phyloP scores from a whole-genome alignment of 2,797 vertebrate genomes.

The Coregonus sp. region DNA sequence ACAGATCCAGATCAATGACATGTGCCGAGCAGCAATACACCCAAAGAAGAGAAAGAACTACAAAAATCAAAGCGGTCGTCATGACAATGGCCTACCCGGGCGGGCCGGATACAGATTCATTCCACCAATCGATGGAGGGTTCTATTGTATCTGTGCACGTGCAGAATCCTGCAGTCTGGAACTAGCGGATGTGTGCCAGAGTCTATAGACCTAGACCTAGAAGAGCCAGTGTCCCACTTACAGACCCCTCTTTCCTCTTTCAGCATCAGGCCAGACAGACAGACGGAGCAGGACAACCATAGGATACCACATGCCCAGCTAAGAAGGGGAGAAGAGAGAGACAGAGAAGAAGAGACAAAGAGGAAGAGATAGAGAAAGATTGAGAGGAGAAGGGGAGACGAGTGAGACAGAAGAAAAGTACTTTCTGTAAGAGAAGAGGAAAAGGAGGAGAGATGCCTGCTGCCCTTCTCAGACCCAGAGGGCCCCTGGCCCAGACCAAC shows the following conservation, averaged over 20 bases:
- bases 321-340: background rate
- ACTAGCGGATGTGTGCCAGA: conserved; percentile 50
- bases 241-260: conserved; percentile 14
- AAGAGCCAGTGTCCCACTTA: conserved; percentile 49
- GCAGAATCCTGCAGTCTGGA: conserved; percentile 12
- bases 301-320: background rate
- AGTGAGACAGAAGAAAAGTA: background rate
- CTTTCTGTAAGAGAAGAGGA: conserved; percentile 15
- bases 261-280: conserved; percentile 21
- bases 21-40: conserved; percentile 21
- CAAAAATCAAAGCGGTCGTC: conserved; percentile 73
- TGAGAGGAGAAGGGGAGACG: conserved; percentile 8
- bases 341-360: background rate
- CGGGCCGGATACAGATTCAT: conserved; percentile 75
- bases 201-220: conserved; percentile 65
- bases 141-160: conserved; percentile 41
- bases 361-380: background rate
- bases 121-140: conserved; percentile 81
- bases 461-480: background rate
- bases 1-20: background rate
- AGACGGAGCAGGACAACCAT: background rate
- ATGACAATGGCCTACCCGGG: conserved; percentile 73
- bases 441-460: conserved; percentile 28
- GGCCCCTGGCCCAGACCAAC: background rate
- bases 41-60: conserved; percentile 49